phyloP scores from a whole-genome alignment of 2,888 invertebrate genomes.

The Cantharis rustica region DNA sequence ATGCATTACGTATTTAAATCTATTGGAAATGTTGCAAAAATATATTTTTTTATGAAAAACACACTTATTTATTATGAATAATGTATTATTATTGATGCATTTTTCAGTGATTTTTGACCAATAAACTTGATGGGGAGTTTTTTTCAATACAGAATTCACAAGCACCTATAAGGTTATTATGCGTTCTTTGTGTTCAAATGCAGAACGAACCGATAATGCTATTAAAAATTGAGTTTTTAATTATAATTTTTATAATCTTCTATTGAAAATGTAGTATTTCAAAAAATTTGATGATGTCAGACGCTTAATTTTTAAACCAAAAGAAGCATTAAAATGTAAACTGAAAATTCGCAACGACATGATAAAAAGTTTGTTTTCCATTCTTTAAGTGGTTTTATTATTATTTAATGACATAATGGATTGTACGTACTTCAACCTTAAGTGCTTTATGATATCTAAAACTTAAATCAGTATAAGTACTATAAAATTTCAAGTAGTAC shows the following conservation, averaged over 20 bases:
- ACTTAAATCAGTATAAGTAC: background rate
- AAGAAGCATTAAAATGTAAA: background rate
- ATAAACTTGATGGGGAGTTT: background rate
- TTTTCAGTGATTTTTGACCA: background rate
- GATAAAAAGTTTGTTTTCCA: background rate
- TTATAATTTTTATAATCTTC: background rate
- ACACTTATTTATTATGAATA: background rate
- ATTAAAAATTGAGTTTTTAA: background rate
- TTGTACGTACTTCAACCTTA: background rate
- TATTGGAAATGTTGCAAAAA: background rate
- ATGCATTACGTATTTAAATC: background rate
- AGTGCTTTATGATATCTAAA: background rate
- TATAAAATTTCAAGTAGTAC: background rate
- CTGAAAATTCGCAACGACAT: background rate
- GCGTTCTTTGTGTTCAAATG: background rate
- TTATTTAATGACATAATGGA: background rate
- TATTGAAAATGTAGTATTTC: background rate
- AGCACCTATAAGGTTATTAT: background rate
- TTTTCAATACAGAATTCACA: background rate
- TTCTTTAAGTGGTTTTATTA: background rate
- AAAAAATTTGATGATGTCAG: background rate
- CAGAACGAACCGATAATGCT: background rate
- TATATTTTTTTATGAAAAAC: background rate
- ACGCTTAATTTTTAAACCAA: background rate
- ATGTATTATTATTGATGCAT: background rate